phyloP scores from a whole-genome alignment of 2,888 invertebrate genomes.

The Eilema caniola region DNA sequence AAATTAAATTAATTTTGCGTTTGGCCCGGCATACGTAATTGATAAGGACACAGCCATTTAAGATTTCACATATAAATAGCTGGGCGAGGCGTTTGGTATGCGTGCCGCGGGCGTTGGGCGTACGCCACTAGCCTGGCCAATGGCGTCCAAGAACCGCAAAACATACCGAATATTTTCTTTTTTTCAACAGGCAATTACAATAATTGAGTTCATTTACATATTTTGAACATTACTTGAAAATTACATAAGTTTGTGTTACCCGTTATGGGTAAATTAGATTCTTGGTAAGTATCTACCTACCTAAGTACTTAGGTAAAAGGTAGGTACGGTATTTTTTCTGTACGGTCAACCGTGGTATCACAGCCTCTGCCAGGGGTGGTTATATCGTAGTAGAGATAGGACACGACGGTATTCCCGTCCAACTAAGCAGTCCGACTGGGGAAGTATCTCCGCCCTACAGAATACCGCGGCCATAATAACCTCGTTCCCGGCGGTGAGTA shows the following conservation, averaged over 20 bases:
- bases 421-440: too few species aligned
- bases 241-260: slow-evolving; percentile 24
- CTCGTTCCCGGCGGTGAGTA: too few species aligned
- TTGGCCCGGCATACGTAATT: slow-evolving; percentile 16
- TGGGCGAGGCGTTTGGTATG: slow-evolving; percentile 64
- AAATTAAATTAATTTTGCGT: slow-evolving; percentile 21
- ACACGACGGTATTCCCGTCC: too few species aligned
- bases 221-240: slow-evolving; percentile 67
- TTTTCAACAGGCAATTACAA: slow-evolving; percentile 66
- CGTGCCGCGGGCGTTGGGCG: slow-evolving; percentile 80
- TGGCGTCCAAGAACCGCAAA: slow-evolving; percentile 57
- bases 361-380: too few species aligned
- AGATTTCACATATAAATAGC: slow-evolving; percentile 74
- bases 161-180: slow-evolving; percentile 68
- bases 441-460: too few species aligned
- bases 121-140: slow-evolving; percentile 66
- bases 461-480: too few species aligned
- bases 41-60: slow-evolving; percentile 32
- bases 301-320: neutral
- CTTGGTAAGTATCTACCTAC: neutral
- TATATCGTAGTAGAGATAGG: too few species aligned
- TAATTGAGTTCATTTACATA: slow-evolving; percentile 76
- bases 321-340: too few species aligned
- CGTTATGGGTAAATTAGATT: neutral
- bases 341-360: too few species aligned